These are phyloP conservation scores for Aegotheles bennettii DNA, from an alignment of 2,113 vertebrate species.

Conservation along the genomic window DNA sequence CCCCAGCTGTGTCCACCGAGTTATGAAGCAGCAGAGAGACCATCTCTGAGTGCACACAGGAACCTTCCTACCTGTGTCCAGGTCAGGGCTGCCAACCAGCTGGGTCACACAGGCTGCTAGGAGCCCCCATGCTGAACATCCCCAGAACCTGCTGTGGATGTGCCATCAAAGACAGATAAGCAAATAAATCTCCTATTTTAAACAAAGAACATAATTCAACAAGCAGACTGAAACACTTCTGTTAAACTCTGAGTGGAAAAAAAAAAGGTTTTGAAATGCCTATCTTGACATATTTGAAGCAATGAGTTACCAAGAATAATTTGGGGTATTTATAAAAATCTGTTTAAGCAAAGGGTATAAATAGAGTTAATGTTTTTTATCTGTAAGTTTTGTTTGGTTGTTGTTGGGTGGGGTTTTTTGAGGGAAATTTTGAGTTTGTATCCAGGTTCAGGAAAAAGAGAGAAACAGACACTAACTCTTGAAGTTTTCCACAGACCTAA, in stretches of 20 bases:
- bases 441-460: neutral
- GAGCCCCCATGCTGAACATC: neutral
- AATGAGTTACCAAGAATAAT: neutral
- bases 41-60: neutral
- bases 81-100: neutral
- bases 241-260: neutral
- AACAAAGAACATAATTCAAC: neutral
- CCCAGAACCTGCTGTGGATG: neutral
- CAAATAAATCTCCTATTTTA: neutral
- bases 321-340: neutral
- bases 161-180: neutral
- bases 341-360: slow-evolving; percentile 3
- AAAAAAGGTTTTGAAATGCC: neutral
- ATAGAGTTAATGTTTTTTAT: neutral
- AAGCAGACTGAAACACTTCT: neutral
- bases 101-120: fast-evolving
- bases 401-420: neutral
- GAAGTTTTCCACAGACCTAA: neutral
- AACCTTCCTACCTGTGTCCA: neutral
- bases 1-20: neutral
- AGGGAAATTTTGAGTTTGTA: neutral
- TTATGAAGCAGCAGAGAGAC: neutral
- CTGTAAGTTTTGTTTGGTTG: neutral
- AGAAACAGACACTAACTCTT: neutral
- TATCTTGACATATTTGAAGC: slow-evolving; percentile 3